Evolutionary conservation across 1,140 invertebrate genomes (phyloP).

Genomic region (Euglossa dilemma): DNA sequence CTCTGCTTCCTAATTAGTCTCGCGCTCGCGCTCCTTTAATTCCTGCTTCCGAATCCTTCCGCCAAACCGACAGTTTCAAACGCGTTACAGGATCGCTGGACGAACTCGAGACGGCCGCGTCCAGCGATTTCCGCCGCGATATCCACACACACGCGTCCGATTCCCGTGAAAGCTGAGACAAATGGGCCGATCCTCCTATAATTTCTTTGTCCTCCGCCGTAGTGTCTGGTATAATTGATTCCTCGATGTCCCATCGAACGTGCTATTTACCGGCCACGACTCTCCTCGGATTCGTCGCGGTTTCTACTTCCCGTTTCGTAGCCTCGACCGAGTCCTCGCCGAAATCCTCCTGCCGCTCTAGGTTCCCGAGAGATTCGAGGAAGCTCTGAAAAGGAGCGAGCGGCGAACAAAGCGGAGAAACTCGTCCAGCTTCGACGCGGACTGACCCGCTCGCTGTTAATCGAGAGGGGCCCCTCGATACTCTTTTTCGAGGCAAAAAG

Average conservation of each 20-base stretch:
- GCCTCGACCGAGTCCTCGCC: not conserved
- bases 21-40: not conserved
- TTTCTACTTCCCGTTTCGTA: conserved; percentile 13
- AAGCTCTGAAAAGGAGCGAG: not conserved
- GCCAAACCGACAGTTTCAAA: not conserved
- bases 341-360: not conserved
- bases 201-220: not conserved
- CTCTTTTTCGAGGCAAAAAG: conserved; percentile 42
- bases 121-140: not conserved
- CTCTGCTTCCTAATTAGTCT: not conserved
- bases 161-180: not conserved
- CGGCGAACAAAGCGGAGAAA: conserved; percentile 18
- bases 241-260: not conserved
- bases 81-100: not conserved
- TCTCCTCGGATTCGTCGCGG: conserved; percentile 7
- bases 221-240: conserved; percentile 2
- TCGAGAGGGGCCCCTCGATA: conserved; percentile 28
- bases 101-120: not conserved
- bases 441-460: conserved; percentile 20
- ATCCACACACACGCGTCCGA: too few species aligned
- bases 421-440: conserved; percentile 14
- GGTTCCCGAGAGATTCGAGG: not conserved
- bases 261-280: not conserved
- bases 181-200: not conserved
- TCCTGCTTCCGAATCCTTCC: not conserved